Percentiles rank a stretch among this genome's conserved stretches.
phyloP scores from a whole-genome alignment of 1,140 invertebrate genomes.

The Aphis gossypii region DNA sequence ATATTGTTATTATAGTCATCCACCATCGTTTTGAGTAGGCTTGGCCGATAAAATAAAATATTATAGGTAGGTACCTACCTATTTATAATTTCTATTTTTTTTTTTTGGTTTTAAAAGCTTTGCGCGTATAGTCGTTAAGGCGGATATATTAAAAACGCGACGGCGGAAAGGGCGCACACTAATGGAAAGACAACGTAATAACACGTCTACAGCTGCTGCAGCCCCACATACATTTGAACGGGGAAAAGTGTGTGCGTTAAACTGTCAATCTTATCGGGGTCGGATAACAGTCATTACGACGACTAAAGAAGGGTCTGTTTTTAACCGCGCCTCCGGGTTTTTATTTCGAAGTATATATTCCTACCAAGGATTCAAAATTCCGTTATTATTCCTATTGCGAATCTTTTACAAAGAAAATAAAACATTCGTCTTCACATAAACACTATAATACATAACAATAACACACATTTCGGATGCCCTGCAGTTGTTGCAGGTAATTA shows the following conservation, averaged over 20 bases:
- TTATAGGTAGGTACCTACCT: neutral
- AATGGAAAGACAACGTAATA: slow-evolving; percentile 57
- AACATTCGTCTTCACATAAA: neutral
- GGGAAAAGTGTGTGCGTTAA: neutral
- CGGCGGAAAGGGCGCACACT: slow-evolving; percentile 28
- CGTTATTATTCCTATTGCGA: neutral
- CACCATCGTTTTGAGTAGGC: neutral
- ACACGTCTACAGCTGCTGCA: slow-evolving; percentile 45
- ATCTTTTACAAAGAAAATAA: neutral
- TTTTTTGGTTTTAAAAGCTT: slow-evolving; percentile 50
- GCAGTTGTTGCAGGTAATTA: no score
- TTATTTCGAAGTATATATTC: neutral
- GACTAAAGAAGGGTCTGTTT: slow-evolving; percentile 14
- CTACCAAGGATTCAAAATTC: neutral
- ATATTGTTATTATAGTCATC: slow-evolving; percentile 19
- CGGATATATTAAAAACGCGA: slow-evolving; percentile 10
- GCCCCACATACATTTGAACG: neutral
- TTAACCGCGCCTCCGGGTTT: slow-evolving; percentile 36
- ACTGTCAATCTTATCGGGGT: slow-evolving; percentile 54
- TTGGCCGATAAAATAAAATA: neutral
- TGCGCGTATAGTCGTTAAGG: slow-evolving; percentile 21
- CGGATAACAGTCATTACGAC: slow-evolving; percentile 57
- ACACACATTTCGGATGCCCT: neutral
- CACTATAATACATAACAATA: neutral
- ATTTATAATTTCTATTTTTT: neutral